A percentile compares a stretch with the other conserved stretches of the same genome.
These are phyloP conservation scores for Simalia tracyae DNA, from an alignment of 2,797 vertebrate genomes.

Conservation along the genomic window DNA sequence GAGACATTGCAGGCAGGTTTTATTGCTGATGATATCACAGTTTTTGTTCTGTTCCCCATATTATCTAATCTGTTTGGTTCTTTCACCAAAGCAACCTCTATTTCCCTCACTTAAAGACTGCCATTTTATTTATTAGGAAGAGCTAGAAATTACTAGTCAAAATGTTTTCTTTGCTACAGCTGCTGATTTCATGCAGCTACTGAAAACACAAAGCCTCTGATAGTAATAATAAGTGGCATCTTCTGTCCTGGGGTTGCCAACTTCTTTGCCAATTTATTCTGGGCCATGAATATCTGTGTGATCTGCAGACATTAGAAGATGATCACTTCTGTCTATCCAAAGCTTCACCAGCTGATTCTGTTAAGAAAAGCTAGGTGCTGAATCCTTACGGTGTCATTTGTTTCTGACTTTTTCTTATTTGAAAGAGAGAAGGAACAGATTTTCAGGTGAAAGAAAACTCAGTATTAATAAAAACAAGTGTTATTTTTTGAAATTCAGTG, in stretches of 20 bases:
- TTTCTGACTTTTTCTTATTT: background rate
- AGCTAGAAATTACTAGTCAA: background rate
- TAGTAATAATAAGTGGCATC: background rate
- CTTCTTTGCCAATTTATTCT: background rate
- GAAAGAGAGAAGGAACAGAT: background rate
- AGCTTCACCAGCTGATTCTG: background rate
- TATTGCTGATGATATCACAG: conserved; percentile 8
- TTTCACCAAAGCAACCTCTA: background rate
- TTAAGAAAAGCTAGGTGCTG: background rate
- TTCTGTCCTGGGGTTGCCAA: background rate
- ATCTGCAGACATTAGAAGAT: background rate
- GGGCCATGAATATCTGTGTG: background rate
- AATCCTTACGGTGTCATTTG: background rate
- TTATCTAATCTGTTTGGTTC: background rate
- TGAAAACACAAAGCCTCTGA: background rate
- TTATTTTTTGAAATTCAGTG: background rate
- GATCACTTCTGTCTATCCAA: background rate
- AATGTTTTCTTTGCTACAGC: background rate
- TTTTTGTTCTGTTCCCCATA: background rate
- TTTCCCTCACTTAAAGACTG: background rate
- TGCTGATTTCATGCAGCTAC: background rate
- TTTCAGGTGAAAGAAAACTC: background rate
- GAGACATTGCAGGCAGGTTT: conserved; percentile 5
- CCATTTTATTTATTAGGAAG: background rate
- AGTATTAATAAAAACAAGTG: background rate